Evolutionary conservation across 2,888 invertebrate species (phyloP), one percentile per base, ranked within the genome.

Genomic region (Ormyrus thymus): DNA sequence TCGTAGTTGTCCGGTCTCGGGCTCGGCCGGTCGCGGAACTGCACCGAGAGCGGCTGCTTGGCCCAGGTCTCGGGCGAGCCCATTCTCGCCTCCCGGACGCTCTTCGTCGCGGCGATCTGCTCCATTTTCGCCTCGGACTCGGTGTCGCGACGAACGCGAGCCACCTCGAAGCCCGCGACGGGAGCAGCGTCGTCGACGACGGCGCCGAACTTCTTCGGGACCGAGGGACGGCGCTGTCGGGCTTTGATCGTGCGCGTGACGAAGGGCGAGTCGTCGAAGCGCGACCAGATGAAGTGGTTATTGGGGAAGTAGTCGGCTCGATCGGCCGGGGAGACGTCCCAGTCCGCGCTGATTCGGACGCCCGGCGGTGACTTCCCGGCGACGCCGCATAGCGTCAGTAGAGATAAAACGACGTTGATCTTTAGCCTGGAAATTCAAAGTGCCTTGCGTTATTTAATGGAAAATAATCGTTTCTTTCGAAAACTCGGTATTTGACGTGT

Each of bases 51-150:
- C 0, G 89, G 88, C 59, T 88, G 89, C 43, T 84, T 86, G 5
- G 89, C 86, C 89, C 89, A 89, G 0, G 85, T 83, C 46, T 89
- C 88, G 8, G 87, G 84, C 6, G 87, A 84, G 0, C 86, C 84
- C n/a, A 85, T 66, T 1, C 89, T 83, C 0, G 84, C 85, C 48
- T 88, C 87, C 6, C 89, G 83, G 0, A 86, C 81, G 71, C 75
- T 89, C 69, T 87, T 89, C 0, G 84, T 73, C 0, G 81, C 85
- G 0, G 85, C 79, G 46, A 88, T 87, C 43, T 87, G 86, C 7
- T 89, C 89, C 86, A 87, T 83, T 6, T 84, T 78, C 6, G 81
- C 78, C 11, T 81, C 83, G 48, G 81, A 79, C 0, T 83, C 84
- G 0, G 80, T 74, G 11, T 85, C 84, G 0, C 87, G 84, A 10